Evolutionary conservation across 53 echinoderm and acorn worm species (phyloP), one percentile per base, ranked within the genome.

Genomic region (Antedon mediterranea): DNA sequence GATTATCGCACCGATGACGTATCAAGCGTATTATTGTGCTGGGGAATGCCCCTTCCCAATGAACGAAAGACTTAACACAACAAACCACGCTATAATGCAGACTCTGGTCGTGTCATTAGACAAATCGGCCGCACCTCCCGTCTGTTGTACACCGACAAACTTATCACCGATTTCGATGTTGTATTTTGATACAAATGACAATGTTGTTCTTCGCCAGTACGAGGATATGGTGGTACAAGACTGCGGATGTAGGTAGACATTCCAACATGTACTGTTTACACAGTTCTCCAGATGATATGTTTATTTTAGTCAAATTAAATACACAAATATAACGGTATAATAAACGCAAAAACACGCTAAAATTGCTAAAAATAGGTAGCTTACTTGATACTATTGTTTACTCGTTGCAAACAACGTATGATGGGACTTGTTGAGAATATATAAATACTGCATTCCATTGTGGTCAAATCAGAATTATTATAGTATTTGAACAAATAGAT

Each of bases 191-290:
- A 92, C 89, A 43, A 83, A 88, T 79, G 88, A 93, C 71, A 98
- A 98, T 44, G 98, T 98, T 26, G 90, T 98, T n/a, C 78, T 98
- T 33, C 81, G 98, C 78, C 92, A 89, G 70, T 98, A 98, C 71
- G 98, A 92, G 33, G 98, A 98, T 71, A 98, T 98, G 98, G 90
- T 98, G 3, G 98, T 98, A 0, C 92, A 98, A 31, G 88, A 88
- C 28, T 98, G 98, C 74, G 98, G 98, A 7, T 98, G 92, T 73
- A 86, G 87, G 32, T 97, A 78, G 43, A 27, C 26, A 44, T 57
- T 57, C 14, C 23, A 11, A 3, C 57, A 57, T 18, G 57, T 18
- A 26, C 23, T 57, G 57, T 57, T 57, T 57, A 57, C 23, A 23
- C 23, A n/a, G n/a, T n/a, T n/a, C n/a, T n/a, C n/a, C 23, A 18